A percentile compares a stretch with the other conserved stretches of the same genome.
Evolutionary conservation across 2,113 vertebrate genomes (phyloP).

Genomic region (Climacteris rufus): DNA sequence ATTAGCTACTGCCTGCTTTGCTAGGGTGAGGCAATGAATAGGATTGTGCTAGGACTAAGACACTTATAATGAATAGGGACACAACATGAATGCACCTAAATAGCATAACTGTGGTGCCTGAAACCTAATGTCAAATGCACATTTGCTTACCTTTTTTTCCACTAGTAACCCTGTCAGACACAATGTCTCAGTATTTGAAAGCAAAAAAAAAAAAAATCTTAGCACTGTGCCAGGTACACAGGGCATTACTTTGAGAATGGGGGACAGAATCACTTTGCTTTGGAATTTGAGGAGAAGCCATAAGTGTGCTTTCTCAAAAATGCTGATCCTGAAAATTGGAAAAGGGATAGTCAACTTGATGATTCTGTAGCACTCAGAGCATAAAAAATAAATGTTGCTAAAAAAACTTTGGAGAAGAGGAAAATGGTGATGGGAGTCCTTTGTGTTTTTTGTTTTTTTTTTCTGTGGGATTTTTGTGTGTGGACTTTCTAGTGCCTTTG

Average conservation of each 20-base stretch:
- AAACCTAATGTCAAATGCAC: neutral
- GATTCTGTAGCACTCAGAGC: neutral
- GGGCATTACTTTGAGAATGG: neutral
- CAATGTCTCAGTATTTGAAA: neutral
- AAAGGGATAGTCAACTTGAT: neutral
- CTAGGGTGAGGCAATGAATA: neutral
- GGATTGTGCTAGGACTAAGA: neutral
- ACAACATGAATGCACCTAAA: neutral
- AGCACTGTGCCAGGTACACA: neutral
- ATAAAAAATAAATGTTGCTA: neutral
- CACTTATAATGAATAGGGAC: neutral
- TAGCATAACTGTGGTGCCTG: neutral
- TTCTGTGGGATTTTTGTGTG: neutral
- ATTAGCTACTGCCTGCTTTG: neutral
- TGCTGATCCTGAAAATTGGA: neutral
- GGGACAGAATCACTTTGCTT: neutral
- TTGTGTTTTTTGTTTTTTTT: neutral
- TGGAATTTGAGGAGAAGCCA: neutral
- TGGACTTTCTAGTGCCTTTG: neutral
- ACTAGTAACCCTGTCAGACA: neutral
- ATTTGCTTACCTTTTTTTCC: neutral
- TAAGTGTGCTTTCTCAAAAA: neutral
- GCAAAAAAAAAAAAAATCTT: neutral
- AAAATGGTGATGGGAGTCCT: neutral
- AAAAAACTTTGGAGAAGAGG: neutral